Evolutionary conservation across 2,797 vertebrate genomes (phyloP).

Genomic region (Cirrhinus mrigala): DNA sequence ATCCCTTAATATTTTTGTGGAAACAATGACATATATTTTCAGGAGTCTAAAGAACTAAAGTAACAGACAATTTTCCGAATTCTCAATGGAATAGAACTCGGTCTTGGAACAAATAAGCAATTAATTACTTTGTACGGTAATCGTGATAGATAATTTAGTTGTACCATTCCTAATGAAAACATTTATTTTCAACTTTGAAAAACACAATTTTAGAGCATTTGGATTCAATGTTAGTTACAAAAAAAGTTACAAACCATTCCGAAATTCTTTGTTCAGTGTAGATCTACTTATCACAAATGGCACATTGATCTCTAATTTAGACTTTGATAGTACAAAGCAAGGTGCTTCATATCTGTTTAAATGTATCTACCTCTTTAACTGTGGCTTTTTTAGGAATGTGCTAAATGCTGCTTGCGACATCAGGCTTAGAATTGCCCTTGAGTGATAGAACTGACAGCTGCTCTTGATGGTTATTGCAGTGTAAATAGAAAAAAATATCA

Average conservation of each 20-base stretch:
- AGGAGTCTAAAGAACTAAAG: no score
- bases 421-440: neutral
- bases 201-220: neutral
- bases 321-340: neutral
- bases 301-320: neutral
- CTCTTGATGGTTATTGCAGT: neutral
- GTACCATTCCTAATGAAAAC: neutral
- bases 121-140: neutral
- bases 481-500: neutral
- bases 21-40: neutral
- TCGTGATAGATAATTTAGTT: neutral
- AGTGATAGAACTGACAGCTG: constrained; percentile 8
- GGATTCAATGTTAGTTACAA: neutral
- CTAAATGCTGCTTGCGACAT: constrained; percentile 5
- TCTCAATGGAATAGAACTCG: neutral
- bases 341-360: neutral
- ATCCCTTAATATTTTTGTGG: neutral
- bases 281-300: neutral
- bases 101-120: neutral
- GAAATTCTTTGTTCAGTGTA: neutral
- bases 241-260: neutral
- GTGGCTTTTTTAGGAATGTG: neutral
- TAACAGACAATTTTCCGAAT: no score
- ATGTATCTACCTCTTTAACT: neutral
- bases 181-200: no score